Percentiles rank a stretch among this genome's conserved stretches.
Evolutionary conservation across 1,140 invertebrate genomes (phyloP).

Genomic region (Papilio dardanus): DNA sequence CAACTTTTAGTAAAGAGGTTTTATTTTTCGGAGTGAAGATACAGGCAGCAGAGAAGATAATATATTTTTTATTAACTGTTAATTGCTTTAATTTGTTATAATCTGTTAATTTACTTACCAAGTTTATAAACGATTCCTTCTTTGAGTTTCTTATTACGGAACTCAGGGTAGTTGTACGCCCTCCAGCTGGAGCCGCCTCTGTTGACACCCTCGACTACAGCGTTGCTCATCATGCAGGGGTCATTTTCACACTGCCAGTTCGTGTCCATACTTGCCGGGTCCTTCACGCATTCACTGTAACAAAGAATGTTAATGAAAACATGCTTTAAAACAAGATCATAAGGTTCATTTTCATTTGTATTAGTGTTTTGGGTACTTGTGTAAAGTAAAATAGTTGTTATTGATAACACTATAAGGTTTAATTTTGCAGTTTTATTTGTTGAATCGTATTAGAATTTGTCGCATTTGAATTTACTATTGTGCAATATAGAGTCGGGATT

Average conservation of each 20-base stretch:
- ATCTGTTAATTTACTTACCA: conserved; percentile 83
- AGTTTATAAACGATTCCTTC: conserved; percentile 90
- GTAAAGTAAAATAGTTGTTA: neutral
- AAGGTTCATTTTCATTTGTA: neutral
- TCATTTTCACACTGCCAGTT: conserved; percentile 88
- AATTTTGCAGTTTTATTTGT: neutral
- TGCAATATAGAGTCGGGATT: neutral
- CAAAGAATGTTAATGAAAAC: neutral
- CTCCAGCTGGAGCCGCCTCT: conserved; percentile 85
- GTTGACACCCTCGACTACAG: conserved; percentile 87
- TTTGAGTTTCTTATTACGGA: conserved; percentile 91
- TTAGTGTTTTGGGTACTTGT: neutral
- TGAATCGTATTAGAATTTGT: neutral
- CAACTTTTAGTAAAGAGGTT: neutral
- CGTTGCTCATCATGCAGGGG: conserved; percentile 88
- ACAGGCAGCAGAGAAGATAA: neutral
- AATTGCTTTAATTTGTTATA: neutral
- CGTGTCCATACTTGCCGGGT: conserved; percentile 60
- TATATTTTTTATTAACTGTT: neutral
- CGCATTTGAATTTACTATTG: conserved; percentile 1
- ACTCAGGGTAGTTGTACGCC: conserved; percentile 90
- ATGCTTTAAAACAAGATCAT: neutral
- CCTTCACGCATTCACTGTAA: conserved; percentile 85
- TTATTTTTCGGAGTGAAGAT: neutral
- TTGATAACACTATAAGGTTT: neutral